Percentiles rank a stretch among this genome's conserved stretches.
phyloP scores from a whole-genome alignment of 2,797 vertebrate genomes.

The Protosalanx chinensis region DNA sequence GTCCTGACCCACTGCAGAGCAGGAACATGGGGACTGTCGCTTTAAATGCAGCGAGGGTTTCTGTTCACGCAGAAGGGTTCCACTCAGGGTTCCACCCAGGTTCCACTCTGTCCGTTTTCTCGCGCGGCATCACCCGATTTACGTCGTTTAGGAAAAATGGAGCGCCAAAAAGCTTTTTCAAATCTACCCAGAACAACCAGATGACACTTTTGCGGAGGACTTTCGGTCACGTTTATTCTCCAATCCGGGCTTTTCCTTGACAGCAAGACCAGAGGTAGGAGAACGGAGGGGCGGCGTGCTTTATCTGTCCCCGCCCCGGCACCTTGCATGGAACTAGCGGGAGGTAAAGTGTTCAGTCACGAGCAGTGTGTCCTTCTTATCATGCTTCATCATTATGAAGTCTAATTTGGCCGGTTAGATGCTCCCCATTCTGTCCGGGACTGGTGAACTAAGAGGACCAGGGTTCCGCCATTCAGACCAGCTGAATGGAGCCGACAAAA shows the following conservation, averaged over 20 bases:
- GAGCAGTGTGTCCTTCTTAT: slow-evolving; percentile 9
- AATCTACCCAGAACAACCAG: slow-evolving; percentile 39
- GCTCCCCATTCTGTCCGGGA: too few relatives aligned
- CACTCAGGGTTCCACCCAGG: slow-evolving; percentile 36
- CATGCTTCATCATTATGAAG: slow-evolving; percentile 1
- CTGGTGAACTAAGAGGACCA: too few relatives aligned
- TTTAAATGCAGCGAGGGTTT: slow-evolving; percentile 70
- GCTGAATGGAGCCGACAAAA: slow-evolving; percentile 48
- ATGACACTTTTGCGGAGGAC: slow-evolving; percentile 53
- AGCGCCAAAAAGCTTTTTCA: slow-evolving; percentile 28
- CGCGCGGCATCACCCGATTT: slow-evolving; percentile 27
- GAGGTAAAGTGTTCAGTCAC: slow-evolving; percentile 56
- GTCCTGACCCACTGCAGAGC: slow-evolving; percentile 20
- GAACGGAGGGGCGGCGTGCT: slow-evolving; percentile 48
- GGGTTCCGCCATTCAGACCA: too few relatives aligned
- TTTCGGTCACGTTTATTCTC: slow-evolving; percentile 34
- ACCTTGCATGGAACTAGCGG: slow-evolving; percentile 57
- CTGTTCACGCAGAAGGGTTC: slow-evolving; percentile 53
- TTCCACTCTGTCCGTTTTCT: slow-evolving; percentile 35
- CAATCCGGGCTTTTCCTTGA: slow-evolving; percentile 36
- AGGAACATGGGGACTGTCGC: slow-evolving; percentile 62
- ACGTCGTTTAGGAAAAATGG: slow-evolving; percentile 28
- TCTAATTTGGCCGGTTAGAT: too few relatives aligned
- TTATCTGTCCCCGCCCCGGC: slow-evolving; percentile 63
- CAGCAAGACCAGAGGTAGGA: slow-evolving; percentile 43